Evolutionary conservation across 2,888 invertebrate genomes (phyloP).

Genomic region (Gerosis bhagava): DNA sequence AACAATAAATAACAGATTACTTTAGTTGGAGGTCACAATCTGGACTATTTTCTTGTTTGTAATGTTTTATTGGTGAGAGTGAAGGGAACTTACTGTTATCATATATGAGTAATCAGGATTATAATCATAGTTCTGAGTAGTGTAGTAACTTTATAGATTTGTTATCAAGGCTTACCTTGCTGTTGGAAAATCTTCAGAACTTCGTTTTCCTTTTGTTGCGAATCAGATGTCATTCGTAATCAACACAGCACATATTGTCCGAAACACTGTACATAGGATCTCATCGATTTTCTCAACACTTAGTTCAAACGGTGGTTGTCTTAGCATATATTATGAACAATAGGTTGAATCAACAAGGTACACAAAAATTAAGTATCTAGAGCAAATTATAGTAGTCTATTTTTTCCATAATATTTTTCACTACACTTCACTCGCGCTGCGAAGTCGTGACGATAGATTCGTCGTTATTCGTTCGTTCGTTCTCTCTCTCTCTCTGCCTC

Average conservation of each 20-base stretch:
- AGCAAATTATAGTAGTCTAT: slow-evolving; percentile 39
- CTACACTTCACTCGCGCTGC: slow-evolving; percentile 35
- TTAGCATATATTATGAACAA: slow-evolving; percentile 42
- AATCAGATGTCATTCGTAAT: slow-evolving; percentile 76
- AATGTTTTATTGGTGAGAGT: slow-evolving; percentile 44
- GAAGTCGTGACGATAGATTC: slow-evolving; percentile 33
- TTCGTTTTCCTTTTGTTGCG: slow-evolving; percentile 69
- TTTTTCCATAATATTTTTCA: slow-evolving; percentile 46
- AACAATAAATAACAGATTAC: slow-evolving; percentile 28
- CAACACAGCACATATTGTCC: slow-evolving; percentile 75
- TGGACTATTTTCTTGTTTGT: slow-evolving; percentile 71
- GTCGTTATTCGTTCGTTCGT: too few species aligned
- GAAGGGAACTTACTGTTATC: slow-evolving; percentile 48
- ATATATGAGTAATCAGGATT: slow-evolving; percentile 9
- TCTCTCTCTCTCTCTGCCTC: too few species aligned
- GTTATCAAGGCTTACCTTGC: slow-evolving; percentile 44
- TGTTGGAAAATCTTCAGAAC: slow-evolving; percentile 34
- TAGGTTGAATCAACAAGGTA: slow-evolving; percentile 45
- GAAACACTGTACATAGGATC: slow-evolving; percentile 53
- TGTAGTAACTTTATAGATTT: too few species aligned
- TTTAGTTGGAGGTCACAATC: slow-evolving; percentile 68
- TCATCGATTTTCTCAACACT: slow-evolving; percentile 54
- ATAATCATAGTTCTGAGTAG: too few species aligned
- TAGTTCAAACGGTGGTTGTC: slow-evolving; percentile 44
- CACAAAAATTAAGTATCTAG: slow-evolving; percentile 37